A percentile compares a stretch with the other conserved stretches of the same genome.
Conservation (phyloP, 2,797 vertebrate species). For the Rhabdomys pumilio region DNA sequence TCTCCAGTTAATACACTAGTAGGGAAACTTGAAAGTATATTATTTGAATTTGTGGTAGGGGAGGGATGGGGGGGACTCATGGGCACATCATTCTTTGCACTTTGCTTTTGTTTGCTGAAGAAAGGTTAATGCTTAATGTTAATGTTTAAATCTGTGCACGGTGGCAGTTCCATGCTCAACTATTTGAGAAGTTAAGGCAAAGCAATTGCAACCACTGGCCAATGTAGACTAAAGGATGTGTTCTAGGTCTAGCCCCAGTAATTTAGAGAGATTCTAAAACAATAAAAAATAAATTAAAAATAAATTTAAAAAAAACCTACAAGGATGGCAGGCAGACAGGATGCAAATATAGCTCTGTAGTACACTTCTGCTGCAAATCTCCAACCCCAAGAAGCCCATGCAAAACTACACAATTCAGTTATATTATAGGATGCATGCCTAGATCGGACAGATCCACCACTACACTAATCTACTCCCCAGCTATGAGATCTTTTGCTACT, state of each 20-base stretch:
- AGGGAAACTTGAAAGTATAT: background rate
- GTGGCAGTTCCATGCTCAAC: background rate
- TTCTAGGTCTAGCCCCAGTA: background rate
- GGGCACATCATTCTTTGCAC: fast-evolving
- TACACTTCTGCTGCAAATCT: no score
- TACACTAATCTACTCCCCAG: no score
- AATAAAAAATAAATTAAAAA: no score
- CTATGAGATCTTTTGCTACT: no score
- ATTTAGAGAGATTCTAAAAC: background rate
- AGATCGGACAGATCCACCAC: no score
- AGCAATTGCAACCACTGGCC: background rate
- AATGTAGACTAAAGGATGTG: background rate
- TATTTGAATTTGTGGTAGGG: background rate
- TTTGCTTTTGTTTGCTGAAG: background rate
- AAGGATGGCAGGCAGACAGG: no score
- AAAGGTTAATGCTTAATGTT: background rate
- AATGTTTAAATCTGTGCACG: background rate
- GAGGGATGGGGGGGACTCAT: background rate
- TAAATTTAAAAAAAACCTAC: no score
- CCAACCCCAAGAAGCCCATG: no score
- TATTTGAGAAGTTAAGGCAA: background rate
- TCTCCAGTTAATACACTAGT: background rate
- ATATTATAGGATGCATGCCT: no score
- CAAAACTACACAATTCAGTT: no score
- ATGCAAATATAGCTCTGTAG: no score